A percentile compares a stretch with the other conserved stretches of the same genome.
Evolutionary conservation across 1,140 invertebrate genomes (phyloP).

Genomic region (Zophobas morio): DNA sequence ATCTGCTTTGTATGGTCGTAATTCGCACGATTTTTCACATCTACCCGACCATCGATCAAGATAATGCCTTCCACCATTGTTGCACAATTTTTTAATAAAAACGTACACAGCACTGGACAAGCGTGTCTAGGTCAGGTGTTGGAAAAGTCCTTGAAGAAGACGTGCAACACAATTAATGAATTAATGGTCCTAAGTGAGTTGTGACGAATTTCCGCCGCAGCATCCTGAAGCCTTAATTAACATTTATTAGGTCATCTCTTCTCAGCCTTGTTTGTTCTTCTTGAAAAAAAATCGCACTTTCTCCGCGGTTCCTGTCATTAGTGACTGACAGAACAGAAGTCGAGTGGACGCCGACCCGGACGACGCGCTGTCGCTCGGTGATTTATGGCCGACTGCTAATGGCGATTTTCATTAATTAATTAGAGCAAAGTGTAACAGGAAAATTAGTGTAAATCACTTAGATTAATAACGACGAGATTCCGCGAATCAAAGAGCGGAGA

Average conservation of each 20-base stretch:
- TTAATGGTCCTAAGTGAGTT: constrained; percentile 37
- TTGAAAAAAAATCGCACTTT: constrained; percentile 7
- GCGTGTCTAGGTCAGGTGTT: constrained; percentile 31
- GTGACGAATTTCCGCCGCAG: constrained; percentile 40
- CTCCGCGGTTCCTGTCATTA: not conserved
- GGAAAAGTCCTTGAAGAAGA: constrained; percentile 24
- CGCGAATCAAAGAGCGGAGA: constrained; percentile 1
- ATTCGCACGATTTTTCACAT: constrained; percentile 24
- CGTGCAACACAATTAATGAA: constrained; percentile 33
- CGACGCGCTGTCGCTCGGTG: constrained; percentile 1
- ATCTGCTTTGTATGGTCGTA: constrained; percentile 2
- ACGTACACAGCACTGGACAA: not conserved
- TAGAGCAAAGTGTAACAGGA: constrained; percentile 28
- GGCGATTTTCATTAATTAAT: constrained; percentile 20
- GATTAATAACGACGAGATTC: constrained; percentile 21
- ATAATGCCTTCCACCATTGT: constrained; percentile 19
- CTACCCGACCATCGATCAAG: constrained; percentile 17
- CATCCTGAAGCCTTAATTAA: constrained; percentile 31
- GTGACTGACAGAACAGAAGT: not conserved
- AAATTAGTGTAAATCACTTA: constrained; percentile 22
- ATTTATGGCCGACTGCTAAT: constrained; percentile 4
- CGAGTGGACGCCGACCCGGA: not conserved
- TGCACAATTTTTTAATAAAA: constrained; percentile 33
- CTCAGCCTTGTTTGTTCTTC: not conserved
- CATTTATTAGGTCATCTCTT: constrained; percentile 36